phyloP scores from a whole-genome alignment of 2,797 vertebrate genomes.

The Anolis apletophallus region DNA sequence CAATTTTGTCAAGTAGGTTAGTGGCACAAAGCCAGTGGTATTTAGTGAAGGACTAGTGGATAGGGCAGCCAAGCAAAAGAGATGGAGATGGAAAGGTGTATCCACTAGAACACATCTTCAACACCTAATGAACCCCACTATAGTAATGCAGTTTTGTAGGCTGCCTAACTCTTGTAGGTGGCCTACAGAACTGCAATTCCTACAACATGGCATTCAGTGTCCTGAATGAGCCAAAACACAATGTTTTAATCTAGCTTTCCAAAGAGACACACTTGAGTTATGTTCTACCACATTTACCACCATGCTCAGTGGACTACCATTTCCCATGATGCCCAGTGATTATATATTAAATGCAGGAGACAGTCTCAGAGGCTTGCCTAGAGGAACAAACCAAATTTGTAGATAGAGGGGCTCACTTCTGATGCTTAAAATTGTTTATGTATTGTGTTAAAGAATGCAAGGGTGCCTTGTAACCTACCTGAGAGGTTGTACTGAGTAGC shows the following conservation, averaged over 20 bases:
- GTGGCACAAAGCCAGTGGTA: not conserved
- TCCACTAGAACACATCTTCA: not conserved
- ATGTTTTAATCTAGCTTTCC: not conserved
- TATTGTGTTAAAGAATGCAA: no score
- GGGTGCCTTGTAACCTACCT: no score
- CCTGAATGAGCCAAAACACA: not conserved
- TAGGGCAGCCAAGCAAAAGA: not conserved
- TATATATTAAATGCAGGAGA: not conserved
- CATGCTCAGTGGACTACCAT: not conserved
- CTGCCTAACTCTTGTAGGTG: not conserved
- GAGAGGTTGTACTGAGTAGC: no score
- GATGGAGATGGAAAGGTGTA: not conserved
- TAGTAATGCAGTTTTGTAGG: not conserved
- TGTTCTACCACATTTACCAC: not conserved
- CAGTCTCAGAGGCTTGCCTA: not conserved
- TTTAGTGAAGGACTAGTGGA: not conserved
- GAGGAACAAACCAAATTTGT: not conserved
- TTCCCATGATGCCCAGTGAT: not conserved
- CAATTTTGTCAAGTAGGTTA: not conserved
- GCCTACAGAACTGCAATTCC: not conserved
- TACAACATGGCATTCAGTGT: no score
- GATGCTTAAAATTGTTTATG: no score
- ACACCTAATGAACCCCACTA: not conserved
- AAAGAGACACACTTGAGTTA: not conserved
- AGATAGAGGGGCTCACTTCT: not conserved